These are phyloP conservation scores for Apogon hyalosoma DNA, from an alignment of 2,797 vertebrate species.

Conservation along the genomic window DNA sequence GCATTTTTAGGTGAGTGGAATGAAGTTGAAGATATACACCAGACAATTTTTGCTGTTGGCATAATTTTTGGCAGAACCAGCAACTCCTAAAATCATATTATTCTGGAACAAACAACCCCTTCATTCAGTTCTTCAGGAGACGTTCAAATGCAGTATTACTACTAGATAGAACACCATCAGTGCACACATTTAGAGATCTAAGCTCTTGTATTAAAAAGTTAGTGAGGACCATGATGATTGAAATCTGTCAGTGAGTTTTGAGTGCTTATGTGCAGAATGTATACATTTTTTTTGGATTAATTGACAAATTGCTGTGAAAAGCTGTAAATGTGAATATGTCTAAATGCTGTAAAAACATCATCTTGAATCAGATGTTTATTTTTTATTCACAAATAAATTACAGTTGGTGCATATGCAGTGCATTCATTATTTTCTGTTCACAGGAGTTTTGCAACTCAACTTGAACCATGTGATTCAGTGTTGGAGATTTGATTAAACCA, in stretches of 20 bases:
- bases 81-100: neutral
- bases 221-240: neutral
- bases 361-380: constrained; percentile 41
- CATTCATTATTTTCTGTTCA: neutral
- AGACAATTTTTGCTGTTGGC: neutral
- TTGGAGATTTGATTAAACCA: too few species aligned
- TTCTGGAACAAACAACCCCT: neutral
- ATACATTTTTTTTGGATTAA: constrained; percentile 8
- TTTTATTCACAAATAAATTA: constrained; percentile 69
- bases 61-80: neutral
- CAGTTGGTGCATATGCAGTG: neutral
- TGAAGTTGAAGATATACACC: neutral
- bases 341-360: constrained; percentile 57
- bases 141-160: constrained; percentile 25
- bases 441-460: too few species aligned
- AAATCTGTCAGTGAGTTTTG: neutral
- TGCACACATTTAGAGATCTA: neutral
- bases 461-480: too few species aligned
- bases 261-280: constrained; percentile 20
- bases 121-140: neutral
- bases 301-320: constrained; percentile 29
- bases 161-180: neutral
- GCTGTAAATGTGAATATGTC: constrained; percentile 51
- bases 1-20: neutral
- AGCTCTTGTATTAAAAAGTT: neutral